Conservation (phyloP, 92 coral and sea anemone genomes). For the Epizoanthus stellaris region DNA sequence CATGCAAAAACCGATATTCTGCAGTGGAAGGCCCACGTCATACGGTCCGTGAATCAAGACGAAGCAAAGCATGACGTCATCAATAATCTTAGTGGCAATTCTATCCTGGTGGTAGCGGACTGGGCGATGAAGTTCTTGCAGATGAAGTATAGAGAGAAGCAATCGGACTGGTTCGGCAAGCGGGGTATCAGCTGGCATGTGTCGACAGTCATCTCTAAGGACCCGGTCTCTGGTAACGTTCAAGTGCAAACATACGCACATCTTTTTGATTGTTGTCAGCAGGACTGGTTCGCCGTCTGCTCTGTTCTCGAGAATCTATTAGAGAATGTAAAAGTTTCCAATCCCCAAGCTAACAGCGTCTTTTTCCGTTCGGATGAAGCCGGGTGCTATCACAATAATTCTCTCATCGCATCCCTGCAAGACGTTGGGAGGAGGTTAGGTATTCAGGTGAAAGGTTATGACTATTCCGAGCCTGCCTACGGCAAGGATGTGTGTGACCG, state of each 20-base stretch:
- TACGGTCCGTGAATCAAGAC: conserved; percentile 11
- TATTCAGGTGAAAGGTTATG: conserved; percentile 28
- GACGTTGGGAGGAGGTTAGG: conserved; percentile 50
- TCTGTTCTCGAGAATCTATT: conserved; percentile 55
- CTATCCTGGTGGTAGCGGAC: neutral
- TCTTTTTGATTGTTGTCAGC: conserved; percentile 48
- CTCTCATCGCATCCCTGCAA: conserved; percentile 51
- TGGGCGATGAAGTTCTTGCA: conserved; percentile 17
- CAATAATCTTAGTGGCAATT: neutral
- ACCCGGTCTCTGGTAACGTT: neutral
- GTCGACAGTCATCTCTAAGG: neutral
- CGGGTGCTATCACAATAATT: conserved; percentile 61
- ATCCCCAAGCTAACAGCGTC: conserved; percentile 45
- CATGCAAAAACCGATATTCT: conserved; percentile 10
- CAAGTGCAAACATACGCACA: conserved; percentile 50
- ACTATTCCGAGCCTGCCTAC: conserved; percentile 61
- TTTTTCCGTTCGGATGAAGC: conserved; percentile 63
- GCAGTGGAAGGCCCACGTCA: neutral
- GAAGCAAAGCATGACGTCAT: neutral
- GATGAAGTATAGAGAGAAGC: conserved; percentile 29
- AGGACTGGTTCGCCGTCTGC: conserved; percentile 60
- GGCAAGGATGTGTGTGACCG: conserved; percentile 63
- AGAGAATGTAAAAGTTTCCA: conserved; percentile 24
- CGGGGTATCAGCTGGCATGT: conserved; percentile 37
- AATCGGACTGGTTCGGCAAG: conserved; percentile 20